Percentiles rank a stretch among this genome's conserved stretches.
Evolutionary conservation across 2,797 vertebrate genomes (phyloP).

Genomic region (Anniella stebbinsi): DNA sequence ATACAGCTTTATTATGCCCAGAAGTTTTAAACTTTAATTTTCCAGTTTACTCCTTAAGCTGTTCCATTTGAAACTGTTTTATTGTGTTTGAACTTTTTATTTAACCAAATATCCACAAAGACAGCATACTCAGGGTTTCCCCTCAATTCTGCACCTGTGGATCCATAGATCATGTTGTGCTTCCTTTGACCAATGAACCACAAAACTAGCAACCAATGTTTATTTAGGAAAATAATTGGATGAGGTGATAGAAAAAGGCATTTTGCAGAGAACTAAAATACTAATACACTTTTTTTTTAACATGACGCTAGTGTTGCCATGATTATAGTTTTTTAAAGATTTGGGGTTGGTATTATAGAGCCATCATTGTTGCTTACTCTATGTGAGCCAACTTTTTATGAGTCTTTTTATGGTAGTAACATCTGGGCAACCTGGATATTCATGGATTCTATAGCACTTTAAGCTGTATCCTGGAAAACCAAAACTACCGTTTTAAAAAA

Average conservation of each 20-base stretch:
- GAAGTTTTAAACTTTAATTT: neutral
- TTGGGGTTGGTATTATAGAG: neutral
- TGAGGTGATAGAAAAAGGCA: neutral
- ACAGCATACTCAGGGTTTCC: neutral
- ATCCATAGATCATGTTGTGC: neutral
- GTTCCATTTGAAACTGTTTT: slow-evolving; percentile 1
- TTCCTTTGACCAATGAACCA: neutral
- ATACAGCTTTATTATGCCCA: neutral
- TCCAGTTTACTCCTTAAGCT: neutral
- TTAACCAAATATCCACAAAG: neutral
- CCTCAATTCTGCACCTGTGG: neutral
- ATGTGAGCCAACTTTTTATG: neutral
- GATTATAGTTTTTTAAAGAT: neutral
- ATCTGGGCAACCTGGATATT: neutral
- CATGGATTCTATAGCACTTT: neutral
- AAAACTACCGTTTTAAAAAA: neutral
- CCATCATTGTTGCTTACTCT: neutral
- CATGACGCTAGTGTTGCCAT: neutral
- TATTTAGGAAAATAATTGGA: neutral
- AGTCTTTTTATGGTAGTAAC: neutral
- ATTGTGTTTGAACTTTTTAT: accelerated
- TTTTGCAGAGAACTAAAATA: neutral
- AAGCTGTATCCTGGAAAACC: neutral
- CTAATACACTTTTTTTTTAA: neutral
- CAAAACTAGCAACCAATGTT: neutral